phyloP scores from a whole-genome alignment of 1,140 invertebrate genomes.

The Drosophila sulfurigaster region DNA sequence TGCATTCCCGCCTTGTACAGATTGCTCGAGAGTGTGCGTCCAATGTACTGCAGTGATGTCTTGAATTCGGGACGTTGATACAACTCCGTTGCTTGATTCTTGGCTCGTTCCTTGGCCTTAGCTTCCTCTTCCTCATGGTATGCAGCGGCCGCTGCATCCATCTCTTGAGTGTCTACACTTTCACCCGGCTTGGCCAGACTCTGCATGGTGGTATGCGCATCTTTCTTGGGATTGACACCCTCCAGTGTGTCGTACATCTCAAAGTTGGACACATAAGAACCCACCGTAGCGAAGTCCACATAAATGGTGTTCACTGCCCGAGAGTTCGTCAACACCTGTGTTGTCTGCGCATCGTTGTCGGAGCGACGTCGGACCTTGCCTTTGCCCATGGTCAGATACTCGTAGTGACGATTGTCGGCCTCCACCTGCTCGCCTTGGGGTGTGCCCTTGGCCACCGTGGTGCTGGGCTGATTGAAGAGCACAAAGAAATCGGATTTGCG shows the following conservation, averaged over 20 bases:
- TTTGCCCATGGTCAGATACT: slow-evolving; percentile 88
- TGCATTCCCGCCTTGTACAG: slow-evolving; percentile 50
- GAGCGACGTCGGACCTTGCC: slow-evolving; percentile 88
- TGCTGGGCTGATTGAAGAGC: slow-evolving; percentile 87
- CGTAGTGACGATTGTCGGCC: slow-evolving; percentile 88
- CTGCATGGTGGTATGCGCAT: not conserved
- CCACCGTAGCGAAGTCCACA: slow-evolving; percentile 86
- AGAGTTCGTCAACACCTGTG: slow-evolving; percentile 86
- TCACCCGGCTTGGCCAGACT: not conserved
- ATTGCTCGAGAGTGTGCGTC: slow-evolving; percentile 67
- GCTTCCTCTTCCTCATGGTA: slow-evolving; percentile 30
- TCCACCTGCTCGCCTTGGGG: slow-evolving; percentile 86
- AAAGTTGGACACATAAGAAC: slow-evolving; percentile 89
- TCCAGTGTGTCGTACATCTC: slow-evolving; percentile 88
- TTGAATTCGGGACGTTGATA: slow-evolving; percentile 37
- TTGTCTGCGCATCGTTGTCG: slow-evolving; percentile 89
- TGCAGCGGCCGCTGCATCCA: not conserved
- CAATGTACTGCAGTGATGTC: slow-evolving; percentile 55
- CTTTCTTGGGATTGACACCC: slow-evolving; percentile 4
- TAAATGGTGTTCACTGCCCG: slow-evolving; percentile 86
- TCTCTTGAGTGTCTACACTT: not conserved
- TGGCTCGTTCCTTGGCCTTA: slow-evolving; percentile 23
- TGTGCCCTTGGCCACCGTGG: slow-evolving; percentile 87
- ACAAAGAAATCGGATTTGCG: slow-evolving; percentile 89
- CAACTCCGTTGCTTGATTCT: slow-evolving; percentile 7